phyloP scores from a whole-genome alignment of 2,797 vertebrate species.

The Telmatherina bonti region DNA sequence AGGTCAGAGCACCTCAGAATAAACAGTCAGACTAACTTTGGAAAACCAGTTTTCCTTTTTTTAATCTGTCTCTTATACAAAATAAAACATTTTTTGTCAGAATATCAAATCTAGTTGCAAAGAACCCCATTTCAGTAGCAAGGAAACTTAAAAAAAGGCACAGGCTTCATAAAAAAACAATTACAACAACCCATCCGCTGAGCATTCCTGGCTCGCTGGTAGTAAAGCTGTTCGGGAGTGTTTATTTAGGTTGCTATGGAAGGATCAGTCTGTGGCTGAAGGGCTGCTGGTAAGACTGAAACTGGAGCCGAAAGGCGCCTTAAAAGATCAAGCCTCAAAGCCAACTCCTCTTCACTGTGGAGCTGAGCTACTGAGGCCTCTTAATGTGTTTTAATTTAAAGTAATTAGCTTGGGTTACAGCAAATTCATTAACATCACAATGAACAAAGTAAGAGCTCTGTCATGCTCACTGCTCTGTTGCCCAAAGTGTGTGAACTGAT shows the following conservation, averaged over 20 bases:
- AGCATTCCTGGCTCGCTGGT: slow-evolving; percentile 51
- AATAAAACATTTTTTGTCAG: not conserved
- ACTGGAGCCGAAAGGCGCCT: slow-evolving; percentile 65
- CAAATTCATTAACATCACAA: slow-evolving; percentile 69
- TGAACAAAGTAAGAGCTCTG: slow-evolving; percentile 54
- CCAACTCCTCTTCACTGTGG: slow-evolving; percentile 9
- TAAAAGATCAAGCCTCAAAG: slow-evolving; percentile 45
- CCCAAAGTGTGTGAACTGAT: slow-evolving; percentile 42
- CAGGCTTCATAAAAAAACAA: slow-evolving; percentile 9
- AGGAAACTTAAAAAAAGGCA: slow-evolving; percentile 13
- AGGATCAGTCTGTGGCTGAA: slow-evolving; percentile 67
- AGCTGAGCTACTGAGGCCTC: slow-evolving; percentile 19
- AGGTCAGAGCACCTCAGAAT: slow-evolving; percentile 51
- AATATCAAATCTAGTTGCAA: not conserved
- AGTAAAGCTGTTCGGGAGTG: slow-evolving; percentile 57
- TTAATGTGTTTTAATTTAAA: slow-evolving; percentile 60
- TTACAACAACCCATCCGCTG: slow-evolving; percentile 33
- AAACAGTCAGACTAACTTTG: slow-evolving; percentile 32
- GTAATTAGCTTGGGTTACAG: slow-evolving; percentile 47
- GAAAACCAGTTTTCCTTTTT: slow-evolving; percentile 3
- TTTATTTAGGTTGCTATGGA: slow-evolving; percentile 84
- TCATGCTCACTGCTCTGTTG: slow-evolving; percentile 37
- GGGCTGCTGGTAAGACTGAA: slow-evolving; percentile 56
- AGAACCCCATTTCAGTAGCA: not conserved
- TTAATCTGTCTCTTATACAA: not conserved